A percentile compares a stretch with the other conserved stretches of the same genome.
Conservation (phyloP, 2,113 vertebrate genomes). For the Conger conger region DNA sequence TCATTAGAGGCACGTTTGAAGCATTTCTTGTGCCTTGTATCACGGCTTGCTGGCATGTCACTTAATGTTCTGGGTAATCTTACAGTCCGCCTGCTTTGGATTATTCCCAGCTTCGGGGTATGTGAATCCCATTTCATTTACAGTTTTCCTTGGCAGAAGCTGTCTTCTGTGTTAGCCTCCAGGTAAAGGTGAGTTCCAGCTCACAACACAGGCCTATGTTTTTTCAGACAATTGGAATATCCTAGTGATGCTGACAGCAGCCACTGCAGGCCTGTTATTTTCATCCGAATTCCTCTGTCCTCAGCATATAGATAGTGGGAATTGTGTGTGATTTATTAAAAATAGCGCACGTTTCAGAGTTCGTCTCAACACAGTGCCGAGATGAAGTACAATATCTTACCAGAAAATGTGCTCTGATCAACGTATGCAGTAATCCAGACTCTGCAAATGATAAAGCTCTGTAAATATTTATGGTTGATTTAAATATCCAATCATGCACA, state of each 20-base stretch:
- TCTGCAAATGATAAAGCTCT: neutral
- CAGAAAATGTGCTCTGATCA: neutral
- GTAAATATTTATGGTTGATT: neutral
- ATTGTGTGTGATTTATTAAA: slow-evolving; percentile 25
- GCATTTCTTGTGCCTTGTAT: slow-evolving; percentile 31
- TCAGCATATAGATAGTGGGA: neutral
- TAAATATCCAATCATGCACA: neutral
- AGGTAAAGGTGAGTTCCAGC: slow-evolving; percentile 51
- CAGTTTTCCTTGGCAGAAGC: slow-evolving; percentile 73
- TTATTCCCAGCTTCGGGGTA: slow-evolving; percentile 70
- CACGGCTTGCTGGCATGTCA: slow-evolving; percentile 66
- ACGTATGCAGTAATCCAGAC: neutral
- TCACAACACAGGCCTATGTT: slow-evolving; percentile 25
- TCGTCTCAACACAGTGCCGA: neutral
- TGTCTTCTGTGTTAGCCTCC: slow-evolving; percentile 60
- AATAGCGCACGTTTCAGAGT: neutral
- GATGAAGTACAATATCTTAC: neutral
- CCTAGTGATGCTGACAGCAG: slow-evolving; percentile 24
- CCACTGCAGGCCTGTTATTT: slow-evolving; percentile 16
- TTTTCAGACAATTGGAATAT: slow-evolving; percentile 27
- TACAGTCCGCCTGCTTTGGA: slow-evolving; percentile 73
- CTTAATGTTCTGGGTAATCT: slow-evolving; percentile 71
- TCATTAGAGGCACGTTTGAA: slow-evolving; percentile 47
- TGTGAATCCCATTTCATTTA: slow-evolving; percentile 74
- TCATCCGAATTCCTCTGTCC: slow-evolving; percentile 21